Percentiles rank a stretch among this genome's conserved stretches.
Evolutionary conservation across 2,113 vertebrate species (phyloP).

Genomic region (Saccopteryx bilineata): DNA sequence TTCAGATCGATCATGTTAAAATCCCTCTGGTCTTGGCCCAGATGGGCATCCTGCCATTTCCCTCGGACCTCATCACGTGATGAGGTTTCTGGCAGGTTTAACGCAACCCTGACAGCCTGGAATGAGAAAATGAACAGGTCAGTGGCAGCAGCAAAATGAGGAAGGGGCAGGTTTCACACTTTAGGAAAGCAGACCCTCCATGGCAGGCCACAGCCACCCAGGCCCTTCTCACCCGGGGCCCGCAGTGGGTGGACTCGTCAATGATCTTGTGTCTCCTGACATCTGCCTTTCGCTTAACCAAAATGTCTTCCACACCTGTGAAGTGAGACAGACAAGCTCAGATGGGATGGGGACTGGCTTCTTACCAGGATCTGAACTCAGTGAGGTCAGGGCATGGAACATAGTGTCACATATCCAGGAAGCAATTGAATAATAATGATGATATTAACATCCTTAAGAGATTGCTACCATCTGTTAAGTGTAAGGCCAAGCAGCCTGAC

Average conservation of each 20-base stretch:
- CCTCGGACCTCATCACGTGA: slow-evolving; percentile 88
- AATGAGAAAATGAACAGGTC: slow-evolving; percentile 6
- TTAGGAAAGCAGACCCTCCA: too few species aligned
- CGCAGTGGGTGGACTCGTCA: slow-evolving; percentile 89
- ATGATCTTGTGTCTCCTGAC: slow-evolving; percentile 91
- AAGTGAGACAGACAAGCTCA: slow-evolving; percentile 50
- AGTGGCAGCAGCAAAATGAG: background rate
- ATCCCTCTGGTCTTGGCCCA: slow-evolving; percentile 96
- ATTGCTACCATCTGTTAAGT: background rate
- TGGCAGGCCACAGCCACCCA: rapidly evolving
- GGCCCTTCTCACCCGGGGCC: slow-evolving; percentile 89
- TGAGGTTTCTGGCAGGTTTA: slow-evolving; percentile 91
- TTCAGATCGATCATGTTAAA: slow-evolving; percentile 97
- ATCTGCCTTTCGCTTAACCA: slow-evolving; percentile 94
- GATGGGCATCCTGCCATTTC: slow-evolving; percentile 97
- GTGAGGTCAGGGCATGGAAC: background rate
- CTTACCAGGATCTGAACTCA: background rate
- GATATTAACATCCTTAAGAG: background rate
- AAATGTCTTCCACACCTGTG: slow-evolving; percentile 97
- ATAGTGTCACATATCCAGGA: rapidly evolving
- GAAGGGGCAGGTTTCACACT: background rate
- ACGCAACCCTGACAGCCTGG: slow-evolving; percentile 93
- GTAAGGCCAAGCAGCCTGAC: background rate
- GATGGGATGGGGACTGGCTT: background rate
- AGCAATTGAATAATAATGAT: background rate